phyloP scores from a whole-genome alignment of 2,797 vertebrate species.

The Pseudotriccus pelzelni region DNA sequence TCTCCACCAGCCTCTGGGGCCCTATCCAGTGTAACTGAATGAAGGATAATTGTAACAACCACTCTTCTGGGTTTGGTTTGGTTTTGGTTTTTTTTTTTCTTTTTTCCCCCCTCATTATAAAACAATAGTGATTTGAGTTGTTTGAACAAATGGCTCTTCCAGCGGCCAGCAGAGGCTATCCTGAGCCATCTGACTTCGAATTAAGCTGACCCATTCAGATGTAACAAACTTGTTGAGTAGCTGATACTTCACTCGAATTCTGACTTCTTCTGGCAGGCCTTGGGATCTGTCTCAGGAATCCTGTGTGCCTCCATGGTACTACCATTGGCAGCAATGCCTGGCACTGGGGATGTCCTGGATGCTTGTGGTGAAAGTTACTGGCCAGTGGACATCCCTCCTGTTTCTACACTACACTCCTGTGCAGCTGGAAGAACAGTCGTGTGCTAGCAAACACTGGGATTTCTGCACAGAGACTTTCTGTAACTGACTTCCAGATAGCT shows the following conservation, averaged over 20 bases:
- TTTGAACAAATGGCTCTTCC: constrained; percentile 75
- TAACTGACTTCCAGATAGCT: constrained; percentile 40
- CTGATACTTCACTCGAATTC: constrained; percentile 59
- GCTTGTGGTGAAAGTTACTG: constrained; percentile 40
- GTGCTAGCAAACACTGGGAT: background rate
- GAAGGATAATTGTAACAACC: constrained; percentile 80
- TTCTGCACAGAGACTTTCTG: background rate
- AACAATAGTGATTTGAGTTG: constrained; percentile 73
- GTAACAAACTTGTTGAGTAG: constrained; percentile 39
- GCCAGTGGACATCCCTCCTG: background rate
- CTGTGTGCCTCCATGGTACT: constrained; percentile 7
- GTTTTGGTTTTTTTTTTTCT: background rate
- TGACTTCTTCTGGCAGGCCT: constrained; percentile 62
- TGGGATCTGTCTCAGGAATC: constrained; percentile 75
- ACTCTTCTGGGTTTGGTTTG: constrained; percentile 43
- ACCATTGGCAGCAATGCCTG: constrained; percentile 38
- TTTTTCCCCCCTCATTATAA: constrained; percentile 37
- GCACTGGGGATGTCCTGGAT: constrained; percentile 42
- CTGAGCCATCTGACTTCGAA: constrained; percentile 64
- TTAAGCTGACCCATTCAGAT: constrained; percentile 66
- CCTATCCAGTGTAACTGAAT: constrained; percentile 64
- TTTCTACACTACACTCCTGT: constrained; percentile 16
- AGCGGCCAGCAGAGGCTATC: constrained; percentile 66
- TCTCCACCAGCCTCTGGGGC: constrained; percentile 64
- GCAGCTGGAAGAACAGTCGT: constrained; percentile 18